Percentiles rank a stretch among this genome's conserved stretches.
These are phyloP conservation scores for Amphiprion ocellaris DNA, from an alignment of 2,113 vertebrate species.

Conservation along the genomic window DNA sequence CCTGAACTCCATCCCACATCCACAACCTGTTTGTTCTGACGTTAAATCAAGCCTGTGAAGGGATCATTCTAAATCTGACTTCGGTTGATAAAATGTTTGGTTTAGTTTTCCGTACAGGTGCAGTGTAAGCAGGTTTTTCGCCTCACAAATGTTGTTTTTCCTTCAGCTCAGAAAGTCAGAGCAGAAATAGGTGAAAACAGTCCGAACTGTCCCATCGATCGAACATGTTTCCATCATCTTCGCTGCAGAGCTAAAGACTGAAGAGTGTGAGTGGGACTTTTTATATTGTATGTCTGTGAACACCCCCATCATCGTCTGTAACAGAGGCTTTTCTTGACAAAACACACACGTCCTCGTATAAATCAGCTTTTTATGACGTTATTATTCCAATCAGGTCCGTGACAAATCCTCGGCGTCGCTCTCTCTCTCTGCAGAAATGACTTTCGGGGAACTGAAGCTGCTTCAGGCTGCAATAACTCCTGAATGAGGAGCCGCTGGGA, in stretches of 20 bases:
- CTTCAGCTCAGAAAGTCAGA: not conserved
- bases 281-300: not conserved
- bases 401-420: slow-evolving; percentile 33
- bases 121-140: no score
- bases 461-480: slow-evolving; percentile 49
- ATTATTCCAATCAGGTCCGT: slow-evolving; percentile 20
- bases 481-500: slow-evolving; percentile 27
- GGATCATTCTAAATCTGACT: no score
- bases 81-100: no score
- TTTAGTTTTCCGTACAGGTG: no score
- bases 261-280: not conserved
- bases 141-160: not conserved
- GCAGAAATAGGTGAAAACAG: not conserved
- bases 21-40: no score
- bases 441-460: slow-evolving; percentile 14
- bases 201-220: not conserved
- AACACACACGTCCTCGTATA: not conserved
- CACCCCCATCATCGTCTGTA: not conserved
- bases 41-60: no score
- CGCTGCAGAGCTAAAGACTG: not conserved
- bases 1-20: no score
- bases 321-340: not conserved
- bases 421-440: slow-evolving; percentile 3
- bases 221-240: not conserved
- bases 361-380: slow-evolving; percentile 15